Evolutionary conservation across 2,113 vertebrate species (phyloP).

Genomic region (Catharus fuscescens): DNA sequence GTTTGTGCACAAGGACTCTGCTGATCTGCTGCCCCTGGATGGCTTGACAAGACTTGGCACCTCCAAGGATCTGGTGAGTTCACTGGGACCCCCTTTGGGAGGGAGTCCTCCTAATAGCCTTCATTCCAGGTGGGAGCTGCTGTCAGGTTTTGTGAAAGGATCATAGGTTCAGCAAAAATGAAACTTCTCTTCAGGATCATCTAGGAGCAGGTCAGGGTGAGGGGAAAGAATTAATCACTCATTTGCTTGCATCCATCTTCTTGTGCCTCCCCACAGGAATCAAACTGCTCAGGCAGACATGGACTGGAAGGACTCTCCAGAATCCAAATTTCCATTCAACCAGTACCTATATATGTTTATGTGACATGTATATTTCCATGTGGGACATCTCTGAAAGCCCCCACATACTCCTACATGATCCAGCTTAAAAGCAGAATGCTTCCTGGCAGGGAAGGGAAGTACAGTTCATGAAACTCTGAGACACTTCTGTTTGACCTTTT

Average conservation of each 20-base stretch:
- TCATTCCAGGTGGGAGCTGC: neutral
- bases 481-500: neutral
- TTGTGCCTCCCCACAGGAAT: neutral
- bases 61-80: constrained; percentile 94
- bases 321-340: neutral
- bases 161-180: neutral
- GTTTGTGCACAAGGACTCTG: constrained; percentile 96
- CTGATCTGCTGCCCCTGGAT: constrained; percentile 95
- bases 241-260: neutral
- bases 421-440: neutral
- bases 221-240: neutral
- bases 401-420: neutral
- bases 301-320: neutral
- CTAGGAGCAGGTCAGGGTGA: neutral
- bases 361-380: neutral
- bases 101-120: neutral
- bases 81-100: neutral
- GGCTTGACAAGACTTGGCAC: constrained; percentile 92
- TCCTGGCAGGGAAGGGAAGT: neutral
- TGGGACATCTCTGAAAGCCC: neutral
- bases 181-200: neutral
- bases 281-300: neutral
- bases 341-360: neutral
- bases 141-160: neutral
- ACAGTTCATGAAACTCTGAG: neutral